Evolutionary conservation across 2,888 invertebrate genomes (phyloP).

Genomic region (Microchrysa polita): DNA sequence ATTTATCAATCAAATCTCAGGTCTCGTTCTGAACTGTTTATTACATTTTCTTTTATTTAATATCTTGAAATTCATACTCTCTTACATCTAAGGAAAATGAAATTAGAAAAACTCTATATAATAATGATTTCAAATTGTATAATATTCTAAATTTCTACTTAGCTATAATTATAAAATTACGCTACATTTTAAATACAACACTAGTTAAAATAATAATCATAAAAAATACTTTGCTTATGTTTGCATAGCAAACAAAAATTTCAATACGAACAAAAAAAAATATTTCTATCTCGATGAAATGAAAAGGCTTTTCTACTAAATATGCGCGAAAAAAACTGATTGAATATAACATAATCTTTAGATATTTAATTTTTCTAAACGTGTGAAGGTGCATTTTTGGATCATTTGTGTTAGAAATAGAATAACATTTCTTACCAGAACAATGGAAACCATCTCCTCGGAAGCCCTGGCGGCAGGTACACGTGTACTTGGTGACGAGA

Average conservation of each 20-base stretch:
- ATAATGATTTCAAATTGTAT: constrained; percentile 10
- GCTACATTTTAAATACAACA: constrained; percentile 21
- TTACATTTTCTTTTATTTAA: constrained; percentile 29
- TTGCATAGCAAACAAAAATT: constrained; percentile 45
- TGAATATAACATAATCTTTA: not conserved
- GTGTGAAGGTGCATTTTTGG: not conserved
- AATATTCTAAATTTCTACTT: constrained; percentile 1
- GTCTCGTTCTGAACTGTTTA: constrained; percentile 6
- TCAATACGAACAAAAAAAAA: not conserved
- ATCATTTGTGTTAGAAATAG: constrained; percentile 7
- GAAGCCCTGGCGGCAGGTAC: constrained; percentile 91
- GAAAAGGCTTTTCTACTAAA: constrained; percentile 22
- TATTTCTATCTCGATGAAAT: not conserved
- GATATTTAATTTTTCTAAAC: not conserved
- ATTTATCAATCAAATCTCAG: constrained; percentile 7
- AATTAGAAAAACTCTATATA: not conserved
- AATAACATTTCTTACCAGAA: constrained; percentile 68
- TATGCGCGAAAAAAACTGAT: not conserved
- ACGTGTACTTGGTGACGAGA: constrained; percentile 88
- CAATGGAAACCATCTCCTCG: constrained; percentile 84
- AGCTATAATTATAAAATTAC: constrained; percentile 17
- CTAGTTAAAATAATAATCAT: constrained; percentile 35
- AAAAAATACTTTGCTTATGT: constrained; percentile 34
- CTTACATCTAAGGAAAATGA: not conserved
- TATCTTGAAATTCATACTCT: not conserved